Conservation (phyloP, 2,888 invertebrate genomes). For the Rotaria macrura region DNA sequence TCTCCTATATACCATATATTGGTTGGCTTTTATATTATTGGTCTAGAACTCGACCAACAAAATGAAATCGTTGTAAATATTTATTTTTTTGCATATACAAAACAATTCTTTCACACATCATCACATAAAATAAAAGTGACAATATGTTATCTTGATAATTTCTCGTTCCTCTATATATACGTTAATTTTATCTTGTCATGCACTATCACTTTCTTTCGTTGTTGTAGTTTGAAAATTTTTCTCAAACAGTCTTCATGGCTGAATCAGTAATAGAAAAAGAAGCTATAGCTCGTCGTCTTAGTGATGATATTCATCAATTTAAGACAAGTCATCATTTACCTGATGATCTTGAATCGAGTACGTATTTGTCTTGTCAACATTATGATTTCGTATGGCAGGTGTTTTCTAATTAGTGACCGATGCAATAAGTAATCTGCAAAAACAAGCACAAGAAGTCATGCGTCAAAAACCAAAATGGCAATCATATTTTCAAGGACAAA, state of each 20-base stretch:
- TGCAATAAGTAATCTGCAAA: background rate
- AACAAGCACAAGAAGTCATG: conserved; percentile 4
- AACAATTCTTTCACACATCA: background rate
- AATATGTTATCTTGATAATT: no score
- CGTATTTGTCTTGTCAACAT: no score
- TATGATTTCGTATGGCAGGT: background rate
- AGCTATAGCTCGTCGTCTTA: background rate
- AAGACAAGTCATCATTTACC: background rate
- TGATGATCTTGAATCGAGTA: conserved; percentile 13
- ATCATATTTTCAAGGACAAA: conserved; percentile 23
- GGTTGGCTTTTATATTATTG: background rate
- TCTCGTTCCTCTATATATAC: background rate
- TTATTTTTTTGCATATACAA: background rate
- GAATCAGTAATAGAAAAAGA: background rate
- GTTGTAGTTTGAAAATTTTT: background rate
- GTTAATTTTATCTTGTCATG: background rate
- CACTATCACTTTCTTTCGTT: background rate
- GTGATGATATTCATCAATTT: background rate
- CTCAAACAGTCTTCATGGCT: background rate
- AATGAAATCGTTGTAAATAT: background rate
- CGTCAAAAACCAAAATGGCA: background rate
- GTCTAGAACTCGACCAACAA: background rate
- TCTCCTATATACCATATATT: no score
- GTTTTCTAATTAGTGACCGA: background rate
- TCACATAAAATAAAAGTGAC: background rate